Conservation (phyloP, 1,140 invertebrate genomes). For the Euwallacea similis region DNA sequence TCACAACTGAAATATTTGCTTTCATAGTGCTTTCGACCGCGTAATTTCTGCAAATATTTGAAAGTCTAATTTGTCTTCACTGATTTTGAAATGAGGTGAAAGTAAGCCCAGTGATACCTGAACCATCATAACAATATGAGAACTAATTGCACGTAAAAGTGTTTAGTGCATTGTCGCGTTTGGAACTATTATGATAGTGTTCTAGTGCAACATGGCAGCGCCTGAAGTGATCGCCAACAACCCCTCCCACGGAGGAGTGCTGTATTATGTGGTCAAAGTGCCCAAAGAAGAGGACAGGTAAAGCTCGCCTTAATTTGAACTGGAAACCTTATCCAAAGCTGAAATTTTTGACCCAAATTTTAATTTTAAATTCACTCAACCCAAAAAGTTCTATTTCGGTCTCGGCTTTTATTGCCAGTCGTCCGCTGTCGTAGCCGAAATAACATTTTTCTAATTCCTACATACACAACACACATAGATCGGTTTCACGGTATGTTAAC, state of each 20-base stretch:
- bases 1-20: too few relatives aligned
- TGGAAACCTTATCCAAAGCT: background rate
- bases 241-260: slow-evolving; percentile 59
- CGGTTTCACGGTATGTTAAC: slow-evolving; percentile 12
- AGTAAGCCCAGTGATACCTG: background rate
- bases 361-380: background rate
- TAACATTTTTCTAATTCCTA: slow-evolving; percentile 10
- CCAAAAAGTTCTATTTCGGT: slow-evolving; percentile 9
- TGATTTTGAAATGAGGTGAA: too few relatives aligned
- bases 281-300: slow-evolving; percentile 52
- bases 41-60: too few relatives aligned
- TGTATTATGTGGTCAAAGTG: slow-evolving; percentile 62
- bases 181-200: background rate
- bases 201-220: slow-evolving; percentile 24
- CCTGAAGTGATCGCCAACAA: slow-evolving; percentile 53
- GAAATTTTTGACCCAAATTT: slow-evolving; percentile 13
- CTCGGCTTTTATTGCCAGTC: slow-evolving; percentile 1
- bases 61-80: too few relatives aligned
- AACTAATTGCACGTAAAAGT: background rate
- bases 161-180: background rate
- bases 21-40: too few relatives aligned
- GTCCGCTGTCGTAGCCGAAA: slow-evolving; percentile 1
- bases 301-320: background rate
- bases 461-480: background rate
- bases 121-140: background rate